Percentiles rank a stretch among this genome's conserved stretches.
Conservation (phyloP, 2,113 vertebrate species). For the Hippocampus guttulatus region DNA sequence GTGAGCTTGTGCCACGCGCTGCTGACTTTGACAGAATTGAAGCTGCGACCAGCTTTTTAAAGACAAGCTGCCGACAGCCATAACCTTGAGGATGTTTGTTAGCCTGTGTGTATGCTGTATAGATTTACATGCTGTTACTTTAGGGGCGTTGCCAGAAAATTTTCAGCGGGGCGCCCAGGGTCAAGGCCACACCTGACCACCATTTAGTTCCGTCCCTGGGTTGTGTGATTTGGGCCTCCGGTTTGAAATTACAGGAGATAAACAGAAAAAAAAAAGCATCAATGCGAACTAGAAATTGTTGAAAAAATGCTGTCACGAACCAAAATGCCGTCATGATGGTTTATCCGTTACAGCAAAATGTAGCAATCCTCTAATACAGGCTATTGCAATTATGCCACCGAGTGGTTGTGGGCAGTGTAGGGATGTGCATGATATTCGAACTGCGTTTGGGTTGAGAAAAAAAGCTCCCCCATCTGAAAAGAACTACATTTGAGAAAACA, state of each 20-base stretch:
- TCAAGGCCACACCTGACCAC: too few relatives aligned
- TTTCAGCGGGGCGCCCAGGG: background rate
- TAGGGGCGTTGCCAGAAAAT: slow-evolving; percentile 32
- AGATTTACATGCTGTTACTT: slow-evolving; percentile 31
- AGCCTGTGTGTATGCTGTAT: slow-evolving; percentile 18
- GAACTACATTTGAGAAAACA: background rate
- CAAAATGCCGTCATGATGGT: background rate
- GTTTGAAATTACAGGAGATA: slow-evolving; percentile 9
- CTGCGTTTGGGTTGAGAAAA: background rate
- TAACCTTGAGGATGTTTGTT: slow-evolving; percentile 64
- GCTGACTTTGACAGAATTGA: slow-evolving; percentile 69
- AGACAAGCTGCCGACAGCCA: slow-evolving; percentile 65
- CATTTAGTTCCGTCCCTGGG: too few relatives aligned
- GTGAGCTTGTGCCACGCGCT: slow-evolving; percentile 20
- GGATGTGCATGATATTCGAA: background rate
- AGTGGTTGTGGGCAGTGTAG: background rate
- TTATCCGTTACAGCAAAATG: background rate
- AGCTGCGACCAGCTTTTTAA: slow-evolving; percentile 68
- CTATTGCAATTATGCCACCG: background rate
- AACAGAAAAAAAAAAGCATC: background rate
- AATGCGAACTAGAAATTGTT: background rate
- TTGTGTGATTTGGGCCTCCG: too few relatives aligned
- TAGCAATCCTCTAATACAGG: background rate
- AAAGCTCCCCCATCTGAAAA: background rate
- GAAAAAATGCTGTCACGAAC: background rate